Evolutionary conservation across 2,888 invertebrate species (phyloP).

Genomic region (Stenurella melanura): DNA sequence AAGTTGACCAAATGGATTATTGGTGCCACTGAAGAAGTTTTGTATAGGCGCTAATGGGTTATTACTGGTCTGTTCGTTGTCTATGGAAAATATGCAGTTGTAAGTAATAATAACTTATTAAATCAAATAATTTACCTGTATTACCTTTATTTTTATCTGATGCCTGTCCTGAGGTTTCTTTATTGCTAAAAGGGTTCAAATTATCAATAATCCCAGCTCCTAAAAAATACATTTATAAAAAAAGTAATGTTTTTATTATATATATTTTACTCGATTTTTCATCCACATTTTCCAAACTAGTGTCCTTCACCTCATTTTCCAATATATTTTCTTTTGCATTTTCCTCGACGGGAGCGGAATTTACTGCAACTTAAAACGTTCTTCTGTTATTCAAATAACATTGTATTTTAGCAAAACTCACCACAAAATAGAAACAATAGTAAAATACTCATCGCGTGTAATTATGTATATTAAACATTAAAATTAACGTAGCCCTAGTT

Average conservation of each 20-base stretch:
- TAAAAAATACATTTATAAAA: slow-evolving; percentile 11
- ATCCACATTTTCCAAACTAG: background rate
- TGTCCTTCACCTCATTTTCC: slow-evolving; percentile 4
- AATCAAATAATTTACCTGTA: too few relatives aligned
- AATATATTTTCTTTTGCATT: background rate
- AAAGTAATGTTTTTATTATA: background rate
- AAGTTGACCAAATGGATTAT: slow-evolving; percentile 18
- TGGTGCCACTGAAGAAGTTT: slow-evolving; percentile 13
- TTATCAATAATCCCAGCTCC: slow-evolving; percentile 28
- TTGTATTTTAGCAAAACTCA: background rate
- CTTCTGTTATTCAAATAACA: background rate
- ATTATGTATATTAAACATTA: background rate
- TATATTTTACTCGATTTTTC: slow-evolving; percentile 14
- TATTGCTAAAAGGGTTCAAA: slow-evolving; percentile 27
- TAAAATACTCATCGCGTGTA: background rate
- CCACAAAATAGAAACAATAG: slow-evolving; percentile 22
- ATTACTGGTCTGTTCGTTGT: slow-evolving; percentile 2
- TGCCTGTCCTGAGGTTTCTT: background rate
- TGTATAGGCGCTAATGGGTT: slow-evolving; percentile 19
- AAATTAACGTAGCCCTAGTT: background rate
- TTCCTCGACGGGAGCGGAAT: slow-evolving; percentile 3
- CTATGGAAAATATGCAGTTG: background rate
- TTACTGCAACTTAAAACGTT: background rate
- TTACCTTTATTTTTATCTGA: slow-evolving; percentile 31
- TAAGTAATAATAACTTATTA: too few relatives aligned